These are phyloP conservation scores for Augochlora pura DNA, from an alignment of 1,140 invertebrate species.

Conservation along the genomic window DNA sequence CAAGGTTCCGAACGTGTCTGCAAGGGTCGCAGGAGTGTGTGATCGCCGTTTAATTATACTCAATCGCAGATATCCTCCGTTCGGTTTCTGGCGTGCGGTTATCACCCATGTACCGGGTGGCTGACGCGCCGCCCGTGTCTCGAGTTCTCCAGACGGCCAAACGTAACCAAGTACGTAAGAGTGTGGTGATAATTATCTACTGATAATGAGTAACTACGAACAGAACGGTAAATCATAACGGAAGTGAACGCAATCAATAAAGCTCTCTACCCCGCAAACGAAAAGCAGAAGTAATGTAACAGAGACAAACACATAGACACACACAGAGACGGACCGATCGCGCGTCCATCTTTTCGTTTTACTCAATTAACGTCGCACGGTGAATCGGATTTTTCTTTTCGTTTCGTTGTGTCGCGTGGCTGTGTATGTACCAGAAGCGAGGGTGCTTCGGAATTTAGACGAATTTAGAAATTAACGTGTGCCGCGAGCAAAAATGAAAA, in stretches of 20 bases:
- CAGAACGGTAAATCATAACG: conserved; percentile 75
- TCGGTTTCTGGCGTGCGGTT: conserved; percentile 72
- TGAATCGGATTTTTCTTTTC: background rate
- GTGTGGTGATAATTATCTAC: conserved; percentile 77
- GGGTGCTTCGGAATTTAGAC: background rate
- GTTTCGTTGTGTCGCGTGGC: conserved; percentile 1
- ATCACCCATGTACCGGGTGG: conserved; percentile 55
- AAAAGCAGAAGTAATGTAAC: conserved; percentile 77
- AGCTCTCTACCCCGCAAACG: conserved; percentile 85
- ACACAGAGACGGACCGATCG: conserved; percentile 47
- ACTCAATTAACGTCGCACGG: background rate
- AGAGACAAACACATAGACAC: conserved; percentile 66
- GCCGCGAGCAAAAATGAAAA: background rate
- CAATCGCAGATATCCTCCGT: conserved; percentile 73
- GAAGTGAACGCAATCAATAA: conserved; percentile 80
- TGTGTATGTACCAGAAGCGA: background rate
- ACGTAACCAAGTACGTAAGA: conserved; percentile 73
- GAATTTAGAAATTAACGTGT: background rate
- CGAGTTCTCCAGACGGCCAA: conserved; percentile 77
- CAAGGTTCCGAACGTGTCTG: background rate
- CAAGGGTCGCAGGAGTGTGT: conserved; percentile 24
- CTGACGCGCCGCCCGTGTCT: conserved; percentile 71
- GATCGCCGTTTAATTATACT: conserved; percentile 72
- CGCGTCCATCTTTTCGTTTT: background rate
- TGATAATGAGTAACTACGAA: conserved; percentile 75